Percentiles rank a stretch among this genome's conserved stretches.
These are phyloP conservation scores for Notospermus geniculatus DNA, from an alignment of 1,140 invertebrate species.

Conservation along the genomic window DNA sequence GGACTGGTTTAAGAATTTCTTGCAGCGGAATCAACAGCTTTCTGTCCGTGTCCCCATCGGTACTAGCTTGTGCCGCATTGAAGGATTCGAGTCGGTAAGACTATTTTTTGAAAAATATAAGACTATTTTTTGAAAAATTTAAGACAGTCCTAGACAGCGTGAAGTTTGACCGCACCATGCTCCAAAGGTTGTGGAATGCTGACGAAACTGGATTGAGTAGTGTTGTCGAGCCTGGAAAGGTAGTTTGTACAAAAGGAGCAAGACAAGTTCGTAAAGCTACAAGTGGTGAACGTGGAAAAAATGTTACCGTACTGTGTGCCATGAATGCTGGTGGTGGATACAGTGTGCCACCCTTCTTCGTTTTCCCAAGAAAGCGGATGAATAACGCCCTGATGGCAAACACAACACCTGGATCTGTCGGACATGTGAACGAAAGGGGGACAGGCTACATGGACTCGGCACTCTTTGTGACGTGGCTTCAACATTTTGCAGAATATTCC, in stretches of 20 bases:
- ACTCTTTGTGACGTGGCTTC: slow-evolving; percentile 26
- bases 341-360: slow-evolving; percentile 40
- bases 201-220: slow-evolving; percentile 59
- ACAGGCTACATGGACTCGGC: slow-evolving; percentile 27
- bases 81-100: slow-evolving; percentile 53
- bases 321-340: slow-evolving; percentile 32
- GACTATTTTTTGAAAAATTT: slow-evolving; percentile 50
- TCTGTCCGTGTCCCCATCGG: slow-evolving; percentile 52
- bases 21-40: slow-evolving; percentile 53
- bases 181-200: slow-evolving; percentile 50
- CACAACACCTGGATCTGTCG: slow-evolving; percentile 17
- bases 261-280: slow-evolving; percentile 54
- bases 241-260: slow-evolving; percentile 51
- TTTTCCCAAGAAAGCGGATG: slow-evolving; percentile 38
- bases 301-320: slow-evolving; percentile 28
- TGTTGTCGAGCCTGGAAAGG: slow-evolving; percentile 53
- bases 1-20: slow-evolving; percentile 56
- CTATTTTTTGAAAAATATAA: slow-evolving; percentile 49
- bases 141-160: slow-evolving; percentile 22
- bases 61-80: slow-evolving; percentile 54
- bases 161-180: too few relatives aligned
- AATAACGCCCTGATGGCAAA: slow-evolving; percentile 51
- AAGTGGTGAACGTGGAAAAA: slow-evolving; percentile 53
- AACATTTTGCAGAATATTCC: slow-evolving; percentile 20
- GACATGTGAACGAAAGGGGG: slow-evolving; percentile 7